Percentiles rank a stretch among this genome's conserved stretches.
These are phyloP conservation scores for Lates calcarifer DNA, from an alignment of 2,113 vertebrate species.

Conservation along the genomic window DNA sequence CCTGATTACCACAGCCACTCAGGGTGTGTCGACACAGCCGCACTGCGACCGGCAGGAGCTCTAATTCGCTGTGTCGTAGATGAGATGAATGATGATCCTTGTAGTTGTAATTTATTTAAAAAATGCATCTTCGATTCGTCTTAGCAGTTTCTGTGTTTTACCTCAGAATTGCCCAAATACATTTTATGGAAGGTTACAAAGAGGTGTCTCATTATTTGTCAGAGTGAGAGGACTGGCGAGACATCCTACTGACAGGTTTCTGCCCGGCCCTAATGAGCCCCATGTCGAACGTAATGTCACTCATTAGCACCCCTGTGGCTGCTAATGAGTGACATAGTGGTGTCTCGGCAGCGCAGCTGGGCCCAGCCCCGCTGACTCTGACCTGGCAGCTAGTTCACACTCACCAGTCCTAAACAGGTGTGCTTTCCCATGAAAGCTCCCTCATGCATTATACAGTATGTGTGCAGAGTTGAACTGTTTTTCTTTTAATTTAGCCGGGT, in stretches of 20 bases:
- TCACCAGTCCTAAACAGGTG: constrained; percentile 46
- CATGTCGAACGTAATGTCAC: constrained; percentile 59
- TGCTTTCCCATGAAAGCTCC: constrained; percentile 17
- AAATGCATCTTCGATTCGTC: constrained; percentile 5
- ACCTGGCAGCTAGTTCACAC: constrained; percentile 37
- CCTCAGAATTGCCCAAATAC: neutral
- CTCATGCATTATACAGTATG: constrained; percentile 16
- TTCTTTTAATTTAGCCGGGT: neutral
- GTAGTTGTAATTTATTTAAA: neutral
- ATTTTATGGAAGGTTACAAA: constrained; percentile 5
- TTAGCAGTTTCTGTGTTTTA: neutral
- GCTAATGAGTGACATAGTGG: constrained; percentile 63
- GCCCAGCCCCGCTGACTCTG: constrained; percentile 31
- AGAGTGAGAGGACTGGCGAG: constrained; percentile 28
- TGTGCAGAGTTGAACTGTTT: constrained; percentile 1
- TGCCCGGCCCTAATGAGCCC: constrained; percentile 67
- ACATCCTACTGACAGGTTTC: constrained; percentile 37
- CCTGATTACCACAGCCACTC: neutral
- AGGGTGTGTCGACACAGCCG: neutral
- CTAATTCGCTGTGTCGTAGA: neutral
- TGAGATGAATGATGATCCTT: neutral
- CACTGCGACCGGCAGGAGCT: neutral
- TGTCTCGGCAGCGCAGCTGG: constrained; percentile 55
- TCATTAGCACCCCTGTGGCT: constrained; percentile 72
- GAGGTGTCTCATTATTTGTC: constrained; percentile 40